Conservation (phyloP, 2,888 invertebrate species). For the Andrena minutula region DNA sequence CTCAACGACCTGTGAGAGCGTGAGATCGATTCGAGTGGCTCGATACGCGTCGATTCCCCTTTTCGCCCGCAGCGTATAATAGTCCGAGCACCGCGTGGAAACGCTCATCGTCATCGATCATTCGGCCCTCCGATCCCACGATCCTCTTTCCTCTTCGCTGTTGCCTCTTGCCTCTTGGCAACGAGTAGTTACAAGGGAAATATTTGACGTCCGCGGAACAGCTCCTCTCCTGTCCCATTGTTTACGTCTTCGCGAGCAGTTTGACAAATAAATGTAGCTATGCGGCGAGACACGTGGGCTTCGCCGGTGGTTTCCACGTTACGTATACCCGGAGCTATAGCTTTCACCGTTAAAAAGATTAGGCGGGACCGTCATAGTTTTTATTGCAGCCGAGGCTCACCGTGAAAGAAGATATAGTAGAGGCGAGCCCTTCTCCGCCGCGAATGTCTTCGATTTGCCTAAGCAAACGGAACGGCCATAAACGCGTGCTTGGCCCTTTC, state of each 20-base stretch:
- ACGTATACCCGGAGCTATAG: slow-evolving; percentile 21
- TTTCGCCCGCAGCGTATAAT: slow-evolving; percentile 45
- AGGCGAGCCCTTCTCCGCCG: slow-evolving; percentile 53
- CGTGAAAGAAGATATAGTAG: slow-evolving; percentile 48
- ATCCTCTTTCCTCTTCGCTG: not conserved
- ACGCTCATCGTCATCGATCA: slow-evolving; percentile 61
- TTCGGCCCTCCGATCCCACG: slow-evolving; percentile 14
- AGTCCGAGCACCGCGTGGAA: slow-evolving; percentile 25
- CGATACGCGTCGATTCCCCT: slow-evolving; percentile 44
- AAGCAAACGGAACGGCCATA: slow-evolving; percentile 77
- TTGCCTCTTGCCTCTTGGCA: not conserved
- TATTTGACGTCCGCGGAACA: slow-evolving; percentile 3
- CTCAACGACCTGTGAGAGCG: slow-evolving; percentile 67
- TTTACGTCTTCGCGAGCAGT: not conserved
- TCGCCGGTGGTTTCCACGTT: not conserved
- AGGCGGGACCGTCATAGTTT: slow-evolving; percentile 61
- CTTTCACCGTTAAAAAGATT: slow-evolving; percentile 59
- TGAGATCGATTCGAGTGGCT: slow-evolving; percentile 71
- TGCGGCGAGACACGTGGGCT: not conserved
- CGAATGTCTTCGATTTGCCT: slow-evolving; percentile 74
- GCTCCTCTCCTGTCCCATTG: not conserved
- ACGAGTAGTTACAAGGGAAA: not conserved
- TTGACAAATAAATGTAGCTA: too few relatives aligned
- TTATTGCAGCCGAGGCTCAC: slow-evolving; percentile 61
- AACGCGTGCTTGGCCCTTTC: slow-evolving; percentile 73